Evolutionary conservation across 2,113 vertebrate genomes (phyloP).

Genomic region (Neotoma lepida): DNA sequence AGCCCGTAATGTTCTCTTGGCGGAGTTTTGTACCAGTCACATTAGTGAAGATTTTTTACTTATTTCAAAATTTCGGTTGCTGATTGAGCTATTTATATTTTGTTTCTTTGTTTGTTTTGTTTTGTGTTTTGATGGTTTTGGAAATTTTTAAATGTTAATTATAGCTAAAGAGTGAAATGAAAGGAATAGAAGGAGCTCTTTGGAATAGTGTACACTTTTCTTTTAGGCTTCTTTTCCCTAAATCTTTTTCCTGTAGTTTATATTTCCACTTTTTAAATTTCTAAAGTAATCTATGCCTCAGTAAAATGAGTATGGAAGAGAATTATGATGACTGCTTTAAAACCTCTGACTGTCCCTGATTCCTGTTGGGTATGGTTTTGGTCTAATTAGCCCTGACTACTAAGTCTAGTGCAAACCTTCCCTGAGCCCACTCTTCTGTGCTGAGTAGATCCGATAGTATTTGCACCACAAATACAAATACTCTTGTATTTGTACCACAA

Average conservation of each 20-base stretch:
- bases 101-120: background rate
- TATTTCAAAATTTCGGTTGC: background rate
- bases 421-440: background rate
- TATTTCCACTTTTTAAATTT: background rate
- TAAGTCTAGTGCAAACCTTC: background rate
- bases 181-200: background rate
- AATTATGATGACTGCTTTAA: background rate
- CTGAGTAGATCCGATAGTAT: background rate
- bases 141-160: constrained; percentile 46
- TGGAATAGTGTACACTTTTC: constrained; percentile 15
- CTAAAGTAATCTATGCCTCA: background rate
- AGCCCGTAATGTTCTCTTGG: background rate
- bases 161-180: constrained; percentile 15
- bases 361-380: background rate
- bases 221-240: constrained; percentile 4
- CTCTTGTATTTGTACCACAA: no score
- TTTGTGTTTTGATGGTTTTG: background rate
- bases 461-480: background rate
- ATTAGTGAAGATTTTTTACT: constrained; percentile 13
- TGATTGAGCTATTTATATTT: background rate
- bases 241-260: background rate
- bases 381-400: background rate
- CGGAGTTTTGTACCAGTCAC: background rate
- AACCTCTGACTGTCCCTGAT: background rate
- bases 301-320: background rate